phyloP scores from a whole-genome alignment of 2,797 vertebrate species.

The Hylomyscus alleni region DNA sequence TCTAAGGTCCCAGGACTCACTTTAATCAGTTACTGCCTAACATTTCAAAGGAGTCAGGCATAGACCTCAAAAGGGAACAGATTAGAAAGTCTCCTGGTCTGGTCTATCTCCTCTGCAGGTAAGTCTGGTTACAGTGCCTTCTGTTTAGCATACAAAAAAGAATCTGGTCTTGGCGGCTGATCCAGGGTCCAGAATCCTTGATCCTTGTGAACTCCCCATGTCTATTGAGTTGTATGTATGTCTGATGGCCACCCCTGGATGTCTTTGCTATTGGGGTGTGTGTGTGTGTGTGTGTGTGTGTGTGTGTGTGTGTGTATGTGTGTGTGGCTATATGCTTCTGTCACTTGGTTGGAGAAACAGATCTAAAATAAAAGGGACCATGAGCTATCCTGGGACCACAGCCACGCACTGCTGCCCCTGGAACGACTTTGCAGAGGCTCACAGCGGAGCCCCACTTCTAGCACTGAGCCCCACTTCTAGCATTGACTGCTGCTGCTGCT shows the following conservation, averaged over 20 bases:
- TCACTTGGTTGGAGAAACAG: neutral
- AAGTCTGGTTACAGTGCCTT: neutral
- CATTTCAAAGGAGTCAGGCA: neutral
- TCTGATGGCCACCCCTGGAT: neutral
- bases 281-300: neutral
- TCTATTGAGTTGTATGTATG: neutral
- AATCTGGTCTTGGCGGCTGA: too few relatives aligned
- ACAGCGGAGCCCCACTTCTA: neutral
- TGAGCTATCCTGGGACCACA: too few relatives aligned
- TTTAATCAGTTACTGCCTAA: neutral
- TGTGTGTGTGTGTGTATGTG: neutral
- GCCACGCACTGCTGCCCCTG: neutral
- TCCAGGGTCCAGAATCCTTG: neutral
- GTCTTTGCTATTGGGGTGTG: neutral
- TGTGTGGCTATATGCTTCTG: neutral
- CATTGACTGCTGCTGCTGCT: neutral
- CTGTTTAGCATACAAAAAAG: neutral
- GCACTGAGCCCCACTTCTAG: neutral
- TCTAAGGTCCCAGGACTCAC: neutral
- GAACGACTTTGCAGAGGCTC: neutral
- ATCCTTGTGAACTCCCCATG: too few relatives aligned
- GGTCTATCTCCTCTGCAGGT: neutral
- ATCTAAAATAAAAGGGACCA: neutral
- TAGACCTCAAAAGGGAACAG: neutral
- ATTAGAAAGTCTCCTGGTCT: neutral